Percentiles rank a stretch among this genome's conserved stretches.
Evolutionary conservation across 2,113 vertebrate genomes (phyloP).

Genomic region (Corynorhinus townsendii): DNA sequence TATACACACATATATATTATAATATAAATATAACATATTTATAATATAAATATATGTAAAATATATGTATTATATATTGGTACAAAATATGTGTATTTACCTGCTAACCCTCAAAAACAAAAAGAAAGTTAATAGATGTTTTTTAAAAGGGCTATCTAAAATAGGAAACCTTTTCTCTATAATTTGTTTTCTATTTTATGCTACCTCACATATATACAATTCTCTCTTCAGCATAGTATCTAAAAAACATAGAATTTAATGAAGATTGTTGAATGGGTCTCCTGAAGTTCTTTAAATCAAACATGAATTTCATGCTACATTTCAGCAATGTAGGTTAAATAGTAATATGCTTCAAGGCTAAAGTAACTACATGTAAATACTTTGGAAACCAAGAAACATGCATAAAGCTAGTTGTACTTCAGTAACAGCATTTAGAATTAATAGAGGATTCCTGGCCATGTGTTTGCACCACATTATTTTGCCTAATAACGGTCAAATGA

Average conservation of each 20-base stretch:
- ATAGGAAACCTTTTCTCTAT: not conserved
- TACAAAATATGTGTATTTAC: not conserved
- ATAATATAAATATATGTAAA: not conserved
- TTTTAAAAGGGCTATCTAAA: not conserved
- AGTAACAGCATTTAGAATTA: conserved; percentile 2
- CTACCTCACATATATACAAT: not conserved
- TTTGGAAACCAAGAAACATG: not conserved
- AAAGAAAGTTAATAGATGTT: not conserved
- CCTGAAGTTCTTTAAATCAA: not conserved
- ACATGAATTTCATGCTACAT: not conserved
- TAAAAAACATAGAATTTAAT: not conserved
- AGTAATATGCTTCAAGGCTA: not conserved
- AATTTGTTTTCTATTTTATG: not conserved
- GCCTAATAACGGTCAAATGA: conserved; percentile 5
- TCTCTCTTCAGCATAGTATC: not conserved
- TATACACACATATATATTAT: not conserved
- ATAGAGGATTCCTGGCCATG: not conserved
- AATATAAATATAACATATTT: not conserved
- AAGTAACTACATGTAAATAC: not conserved
- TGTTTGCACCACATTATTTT: not conserved
- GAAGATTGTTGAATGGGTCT: not conserved
- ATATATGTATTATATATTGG: not conserved
- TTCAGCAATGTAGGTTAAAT: not conserved
- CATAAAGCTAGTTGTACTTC: not conserved
- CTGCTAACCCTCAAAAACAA: not conserved